phyloP scores from a whole-genome alignment of 2,113 vertebrate species.

The Vulpes ferrilata region DNA sequence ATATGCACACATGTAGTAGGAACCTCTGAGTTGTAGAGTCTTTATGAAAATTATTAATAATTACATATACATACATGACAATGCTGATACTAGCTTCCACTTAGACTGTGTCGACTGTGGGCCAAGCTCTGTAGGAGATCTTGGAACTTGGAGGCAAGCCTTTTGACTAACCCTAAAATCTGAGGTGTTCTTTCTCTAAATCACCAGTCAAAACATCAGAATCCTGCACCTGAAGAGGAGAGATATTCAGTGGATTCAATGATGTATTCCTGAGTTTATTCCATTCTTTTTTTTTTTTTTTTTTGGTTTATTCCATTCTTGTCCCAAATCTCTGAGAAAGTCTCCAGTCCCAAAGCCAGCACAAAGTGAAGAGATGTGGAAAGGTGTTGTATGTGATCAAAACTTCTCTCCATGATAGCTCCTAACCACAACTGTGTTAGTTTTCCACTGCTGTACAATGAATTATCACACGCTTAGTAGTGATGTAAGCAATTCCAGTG shows the following conservation, averaged over 20 bases:
- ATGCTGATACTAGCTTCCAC: neutral
- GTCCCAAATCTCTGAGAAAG: neutral
- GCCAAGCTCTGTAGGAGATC: neutral
- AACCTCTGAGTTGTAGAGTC: constrained; percentile 19
- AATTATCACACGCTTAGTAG: neutral
- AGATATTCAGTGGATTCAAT: neutral
- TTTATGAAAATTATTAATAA: neutral
- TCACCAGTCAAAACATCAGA: neutral
- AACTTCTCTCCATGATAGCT: constrained; percentile 8
- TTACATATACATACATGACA: neutral
- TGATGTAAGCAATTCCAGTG: neutral
- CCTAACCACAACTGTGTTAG: neutral
- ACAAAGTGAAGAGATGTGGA: constrained; percentile 11
- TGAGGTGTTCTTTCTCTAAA: neutral
- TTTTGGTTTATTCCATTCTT: neutral
- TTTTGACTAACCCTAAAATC: neutral
- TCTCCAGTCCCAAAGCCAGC: neutral
- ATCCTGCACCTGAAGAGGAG: neutral
- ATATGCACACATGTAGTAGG: neutral
- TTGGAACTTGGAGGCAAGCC: neutral
- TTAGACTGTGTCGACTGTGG: neutral
- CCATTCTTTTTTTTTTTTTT: too few species aligned
- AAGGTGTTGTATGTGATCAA: neutral
- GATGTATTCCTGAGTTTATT: neutral
- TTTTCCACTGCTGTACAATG: neutral